Base-by-base conservation (phyloP, 2,888 invertebrate species). In the Myopa testacea region DNA sequence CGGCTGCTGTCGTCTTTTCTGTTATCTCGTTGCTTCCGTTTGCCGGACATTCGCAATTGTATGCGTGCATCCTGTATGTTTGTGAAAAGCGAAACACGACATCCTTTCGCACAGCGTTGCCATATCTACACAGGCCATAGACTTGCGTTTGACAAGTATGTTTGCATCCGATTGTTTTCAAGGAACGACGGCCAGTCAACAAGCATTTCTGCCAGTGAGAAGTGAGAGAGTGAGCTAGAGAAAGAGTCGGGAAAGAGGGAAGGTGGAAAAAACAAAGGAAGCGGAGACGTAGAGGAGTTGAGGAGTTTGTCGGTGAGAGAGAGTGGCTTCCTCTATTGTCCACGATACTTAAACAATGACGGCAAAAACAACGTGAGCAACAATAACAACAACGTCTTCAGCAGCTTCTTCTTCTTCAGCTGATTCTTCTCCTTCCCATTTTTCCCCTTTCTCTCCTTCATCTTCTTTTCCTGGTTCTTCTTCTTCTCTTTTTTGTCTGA, bases 31-130 rank as follows among this genome's bases (percentile, higher is more conserved):
- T 80, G 65, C 78, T 81, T 79, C 77, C 80, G 76, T 80, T 80
- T 63, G 79, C 81, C 81, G 82, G 83, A 81, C 81, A 79, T 79
- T 68, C 78, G 74, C 82, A 82, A 82, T 82, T 82, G 81, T 80
- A 77, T 81, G 79, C 58, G 72, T 75, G 76, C 38, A 60, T 72
- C 75, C 68, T 78, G n/a, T 52, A 74, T 37, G 75, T 78, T 68
- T 45, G 81, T 76, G 81, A 79, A 80, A 81, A 82, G 81, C 81
- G 81, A 81, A 83, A 81, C 80, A 80, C 77, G 73, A 78, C 78
- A 80, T 77, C 80, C 80, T 50, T 65, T 34, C 58, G 65, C 34
- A 45, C 14, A 69, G 75, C 40, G 68, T 40, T 34, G 58, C 73
- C 73, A 73, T 73, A 63, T 73, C 62, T 62, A n/a, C 34, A n/a